A percentile compares a stretch with the other conserved stretches of the same genome.
Evolutionary conservation across 92 coral and sea anemone genomes (phyloP).

Genomic region (Phymanthus crucifer): DNA sequence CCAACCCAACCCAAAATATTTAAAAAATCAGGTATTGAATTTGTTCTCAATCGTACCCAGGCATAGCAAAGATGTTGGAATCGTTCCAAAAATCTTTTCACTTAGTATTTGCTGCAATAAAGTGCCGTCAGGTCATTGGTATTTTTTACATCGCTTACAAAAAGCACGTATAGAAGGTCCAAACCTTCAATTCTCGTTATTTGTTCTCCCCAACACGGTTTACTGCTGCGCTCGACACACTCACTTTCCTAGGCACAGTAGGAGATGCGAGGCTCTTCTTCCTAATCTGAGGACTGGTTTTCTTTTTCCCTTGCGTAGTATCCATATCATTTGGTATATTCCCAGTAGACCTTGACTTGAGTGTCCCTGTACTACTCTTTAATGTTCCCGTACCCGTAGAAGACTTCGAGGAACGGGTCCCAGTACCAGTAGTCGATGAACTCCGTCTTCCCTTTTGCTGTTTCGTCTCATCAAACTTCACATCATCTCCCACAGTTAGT

Average conservation of each 20-base stretch:
- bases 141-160: neutral
- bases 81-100: no score
- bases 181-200: neutral
- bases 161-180: neutral
- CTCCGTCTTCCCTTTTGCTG: constrained; percentile 29
- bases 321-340: constrained; percentile 40
- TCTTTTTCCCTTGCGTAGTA: constrained; percentile 10
- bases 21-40: no score
- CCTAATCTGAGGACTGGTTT: constrained; percentile 14
- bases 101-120: no score
- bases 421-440: constrained; percentile 33
- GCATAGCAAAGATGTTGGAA: no score
- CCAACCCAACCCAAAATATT: no score
- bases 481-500: constrained; percentile 76
- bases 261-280: constrained; percentile 34
- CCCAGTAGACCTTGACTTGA: constrained; percentile 40
- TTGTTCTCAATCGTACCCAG: no score
- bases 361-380: constrained; percentile 39
- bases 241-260: constrained; percentile 16
- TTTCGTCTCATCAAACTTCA: constrained; percentile 69
- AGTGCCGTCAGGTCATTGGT: neutral
- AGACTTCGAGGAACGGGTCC: constrained; percentile 28
- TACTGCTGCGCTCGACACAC: constrained; percentile 6
- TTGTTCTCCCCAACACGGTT: neutral
- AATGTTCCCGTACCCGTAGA: constrained; percentile 50